Conservation (phyloP, 2,113 vertebrate genomes). For the Notarius quadriscutis region DNA sequence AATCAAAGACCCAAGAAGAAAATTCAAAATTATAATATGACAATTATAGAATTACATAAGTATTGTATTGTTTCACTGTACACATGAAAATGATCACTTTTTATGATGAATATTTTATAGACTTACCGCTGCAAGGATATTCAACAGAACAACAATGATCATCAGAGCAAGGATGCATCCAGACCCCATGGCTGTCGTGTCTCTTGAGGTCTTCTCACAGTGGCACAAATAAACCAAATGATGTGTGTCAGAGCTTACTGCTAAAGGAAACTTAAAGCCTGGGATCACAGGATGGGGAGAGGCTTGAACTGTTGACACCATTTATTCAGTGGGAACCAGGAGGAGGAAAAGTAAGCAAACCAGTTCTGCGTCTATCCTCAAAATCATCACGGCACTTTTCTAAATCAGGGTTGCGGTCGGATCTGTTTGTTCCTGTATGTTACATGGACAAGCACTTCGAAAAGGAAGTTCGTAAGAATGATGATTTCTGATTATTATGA, state of each 20-base stretch:
- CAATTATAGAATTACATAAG: not conserved
- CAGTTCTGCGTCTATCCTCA: constrained; percentile 27
- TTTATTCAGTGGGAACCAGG: constrained; percentile 17
- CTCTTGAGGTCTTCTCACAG: constrained; percentile 9
- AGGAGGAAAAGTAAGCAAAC: constrained; percentile 33
- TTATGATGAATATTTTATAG: not conserved
- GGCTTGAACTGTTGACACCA: constrained; percentile 40
- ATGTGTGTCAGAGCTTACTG: not conserved
- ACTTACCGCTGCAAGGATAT: constrained; percentile 55
- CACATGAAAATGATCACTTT: not conserved
- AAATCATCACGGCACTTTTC: not conserved
- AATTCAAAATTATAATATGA: not conserved
- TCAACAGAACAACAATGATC: constrained; percentile 41
- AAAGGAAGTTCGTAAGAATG: too few species aligned
- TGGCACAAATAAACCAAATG: not conserved
- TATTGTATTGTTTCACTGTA: not conserved
- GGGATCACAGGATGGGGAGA: constrained; percentile 18
- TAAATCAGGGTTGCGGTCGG: not conserved
- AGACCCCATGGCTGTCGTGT: constrained; percentile 45
- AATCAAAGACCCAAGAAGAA: not conserved
- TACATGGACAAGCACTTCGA: not conserved
- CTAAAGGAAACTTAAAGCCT: not conserved
- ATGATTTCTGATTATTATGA: not conserved
- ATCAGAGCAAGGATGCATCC: constrained; percentile 20
- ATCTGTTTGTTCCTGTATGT: not conserved